phyloP scores from a whole-genome alignment of 2,113 vertebrate genomes.

The human (Homo sapiens) region DNA sequence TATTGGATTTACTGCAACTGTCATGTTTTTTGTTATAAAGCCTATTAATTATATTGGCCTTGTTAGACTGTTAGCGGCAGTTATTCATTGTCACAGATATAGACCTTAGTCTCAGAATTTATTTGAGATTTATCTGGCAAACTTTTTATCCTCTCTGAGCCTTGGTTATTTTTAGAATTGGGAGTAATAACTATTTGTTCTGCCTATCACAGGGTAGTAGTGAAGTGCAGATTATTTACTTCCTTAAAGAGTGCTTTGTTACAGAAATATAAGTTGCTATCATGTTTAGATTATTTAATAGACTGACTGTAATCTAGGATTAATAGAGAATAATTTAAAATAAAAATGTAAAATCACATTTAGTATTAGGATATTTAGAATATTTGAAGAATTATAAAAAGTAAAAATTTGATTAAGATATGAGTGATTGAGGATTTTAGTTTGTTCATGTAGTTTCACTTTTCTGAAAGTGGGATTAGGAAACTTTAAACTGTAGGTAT shows the following conservation, averaged over 20 bases:
- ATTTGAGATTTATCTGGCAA: not conserved
- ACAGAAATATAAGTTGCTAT: not conserved
- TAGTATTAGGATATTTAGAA: not conserved
- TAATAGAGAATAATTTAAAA: conserved; percentile 28
- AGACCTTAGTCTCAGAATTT: conserved; percentile 9
- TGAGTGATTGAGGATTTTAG: not conserved
- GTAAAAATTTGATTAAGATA: conserved; percentile 7
- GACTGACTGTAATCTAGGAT: not conserved
- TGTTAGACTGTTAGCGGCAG: not conserved
- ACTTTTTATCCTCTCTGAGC: not conserved
- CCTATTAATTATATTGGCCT: not conserved
- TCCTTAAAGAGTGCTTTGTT: not conserved
- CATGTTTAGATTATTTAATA: conserved; percentile 22
- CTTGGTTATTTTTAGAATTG: conserved; percentile 23
- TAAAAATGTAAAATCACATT: conserved; percentile 17
- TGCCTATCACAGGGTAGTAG: not conserved
- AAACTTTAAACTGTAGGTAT: conserved; percentile 8
- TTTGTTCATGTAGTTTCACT: not conserved
- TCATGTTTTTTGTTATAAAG: not conserved
- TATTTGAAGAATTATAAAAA: conserved; percentile 24
- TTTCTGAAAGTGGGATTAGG: conserved; percentile 27
- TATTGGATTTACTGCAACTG: conserved; percentile 32
- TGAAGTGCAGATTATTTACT: not conserved
- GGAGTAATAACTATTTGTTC: not conserved
- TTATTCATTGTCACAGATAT: not conserved